Evolutionary conservation across 2,888 invertebrate genomes (phyloP).

Genomic region (Phengaris alcon): DNA sequence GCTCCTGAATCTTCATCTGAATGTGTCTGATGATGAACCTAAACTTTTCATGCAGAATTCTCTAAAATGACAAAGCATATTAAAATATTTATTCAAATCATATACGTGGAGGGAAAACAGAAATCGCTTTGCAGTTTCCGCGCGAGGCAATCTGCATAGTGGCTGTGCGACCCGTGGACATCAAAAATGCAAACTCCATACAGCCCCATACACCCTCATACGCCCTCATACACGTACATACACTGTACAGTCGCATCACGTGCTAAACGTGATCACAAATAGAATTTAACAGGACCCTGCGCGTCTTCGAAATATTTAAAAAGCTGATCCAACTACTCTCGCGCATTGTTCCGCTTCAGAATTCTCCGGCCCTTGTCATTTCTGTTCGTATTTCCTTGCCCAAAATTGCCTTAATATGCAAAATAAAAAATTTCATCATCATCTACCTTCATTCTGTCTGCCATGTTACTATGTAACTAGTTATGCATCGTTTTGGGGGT

Average conservation of each 20-base stretch:
- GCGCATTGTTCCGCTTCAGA: background rate
- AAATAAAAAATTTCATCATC: no score
- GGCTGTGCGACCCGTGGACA: background rate
- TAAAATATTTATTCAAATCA: conserved; percentile 22
- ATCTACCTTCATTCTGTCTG: background rate
- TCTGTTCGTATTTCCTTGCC: no score
- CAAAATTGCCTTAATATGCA: no score
- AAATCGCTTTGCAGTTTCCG: conserved; percentile 23
- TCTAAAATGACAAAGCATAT: conserved; percentile 20
- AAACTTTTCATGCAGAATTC: background rate
- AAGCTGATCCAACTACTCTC: background rate
- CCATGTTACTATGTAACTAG: background rate
- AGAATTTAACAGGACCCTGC: conserved; percentile 20
- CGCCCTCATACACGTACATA: no score
- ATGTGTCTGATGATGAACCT: background rate
- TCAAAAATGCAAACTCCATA: conserved; percentile 28
- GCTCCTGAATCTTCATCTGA: no score
- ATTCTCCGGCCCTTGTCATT: background rate
- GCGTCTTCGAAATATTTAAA: conserved; percentile 16
- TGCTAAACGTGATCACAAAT: conserved; percentile 21
- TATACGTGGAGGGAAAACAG: conserved; percentile 24
- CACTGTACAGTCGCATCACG: conserved; percentile 1
- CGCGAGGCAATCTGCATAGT: conserved; percentile 20
- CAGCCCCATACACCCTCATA: background rate
- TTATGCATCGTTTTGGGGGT: background rate